These are phyloP conservation scores for Drosophila antonietae DNA, from an alignment of 2,888 invertebrate genomes.

Conservation along the genomic window DNA sequence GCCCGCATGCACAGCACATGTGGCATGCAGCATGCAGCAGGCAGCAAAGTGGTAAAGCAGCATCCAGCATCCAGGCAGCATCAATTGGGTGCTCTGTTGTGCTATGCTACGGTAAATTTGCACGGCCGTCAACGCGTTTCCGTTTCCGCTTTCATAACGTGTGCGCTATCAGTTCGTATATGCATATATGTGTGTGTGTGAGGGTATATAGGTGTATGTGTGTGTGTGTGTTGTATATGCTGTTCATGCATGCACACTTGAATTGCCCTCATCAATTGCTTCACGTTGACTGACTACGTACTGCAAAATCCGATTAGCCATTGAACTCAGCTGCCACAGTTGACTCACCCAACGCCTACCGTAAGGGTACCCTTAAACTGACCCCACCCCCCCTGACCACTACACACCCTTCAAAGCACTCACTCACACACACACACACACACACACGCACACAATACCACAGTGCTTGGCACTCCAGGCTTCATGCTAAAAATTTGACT, in stretches of 20 bases:
- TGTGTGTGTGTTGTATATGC: constrained; percentile 22
- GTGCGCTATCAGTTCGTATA: constrained; percentile 17
- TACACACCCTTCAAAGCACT: background rate
- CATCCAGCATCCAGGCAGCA: constrained; percentile 16
- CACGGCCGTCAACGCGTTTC: constrained; percentile 56
- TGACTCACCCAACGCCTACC: background rate
- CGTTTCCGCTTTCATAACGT: constrained; percentile 62
- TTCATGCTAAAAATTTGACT: constrained; percentile 61
- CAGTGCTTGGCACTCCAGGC: constrained; percentile 26
- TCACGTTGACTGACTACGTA: constrained; percentile 74
- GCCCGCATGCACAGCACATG: constrained; percentile 13
- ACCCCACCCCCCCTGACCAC: background rate
- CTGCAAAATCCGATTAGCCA: constrained; percentile 73
- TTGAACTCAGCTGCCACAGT: constrained; percentile 48
- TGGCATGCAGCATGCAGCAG: constrained; percentile 2
- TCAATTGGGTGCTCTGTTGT: constrained; percentile 32
- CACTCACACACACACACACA: background rate
- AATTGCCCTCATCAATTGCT: constrained; percentile 77
- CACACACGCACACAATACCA: constrained; percentile 1
- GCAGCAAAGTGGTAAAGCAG: constrained; percentile 6
- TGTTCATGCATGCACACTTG: constrained; percentile 69
- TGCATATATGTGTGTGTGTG: background rate
- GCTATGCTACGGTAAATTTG: constrained; percentile 51
- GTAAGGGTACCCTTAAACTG: background rate
- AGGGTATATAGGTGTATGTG: constrained; percentile 14